Percentiles rank a stretch among this genome's conserved stretches.
Evolutionary conservation across 2,888 invertebrate species (phyloP).

Genomic region (Bembecia ichneumoniformis): DNA sequence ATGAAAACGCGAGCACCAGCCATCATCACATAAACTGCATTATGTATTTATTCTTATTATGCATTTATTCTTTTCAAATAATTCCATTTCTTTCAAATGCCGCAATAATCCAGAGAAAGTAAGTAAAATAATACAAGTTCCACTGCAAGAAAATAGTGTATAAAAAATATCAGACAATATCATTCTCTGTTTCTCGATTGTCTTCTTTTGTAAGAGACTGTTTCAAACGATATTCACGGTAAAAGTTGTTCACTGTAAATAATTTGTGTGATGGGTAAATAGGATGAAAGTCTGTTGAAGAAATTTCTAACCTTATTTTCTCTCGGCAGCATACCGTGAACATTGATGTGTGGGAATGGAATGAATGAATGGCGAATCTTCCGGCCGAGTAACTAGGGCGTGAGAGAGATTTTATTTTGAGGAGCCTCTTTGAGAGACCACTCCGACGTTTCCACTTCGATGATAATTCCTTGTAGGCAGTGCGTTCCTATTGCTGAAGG

Average conservation of each 20-base stretch:
- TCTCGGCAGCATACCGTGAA: slow-evolving; percentile 17
- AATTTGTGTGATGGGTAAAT: not conserved
- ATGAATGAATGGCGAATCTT: slow-evolving; percentile 38
- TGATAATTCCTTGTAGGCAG: slow-evolving; percentile 20
- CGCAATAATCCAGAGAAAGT: too few relatives aligned
- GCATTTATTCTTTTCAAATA: too few relatives aligned
- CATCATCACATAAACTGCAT: too few relatives aligned
- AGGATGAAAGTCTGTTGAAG: not conserved
- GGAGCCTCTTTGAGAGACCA: slow-evolving; percentile 29
- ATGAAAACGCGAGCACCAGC: too few relatives aligned
- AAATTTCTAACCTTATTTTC: not conserved
- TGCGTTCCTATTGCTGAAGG: slow-evolving; percentile 2
- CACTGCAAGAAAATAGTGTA: too few relatives aligned
- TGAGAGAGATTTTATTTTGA: slow-evolving; percentile 47
- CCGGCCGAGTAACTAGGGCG: slow-evolving; percentile 39
- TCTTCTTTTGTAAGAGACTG: not conserved
- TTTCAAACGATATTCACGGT: not conserved
- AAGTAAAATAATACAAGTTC: too few relatives aligned
- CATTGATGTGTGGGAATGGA: slow-evolving; percentile 22
- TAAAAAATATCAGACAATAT: too few relatives aligned
- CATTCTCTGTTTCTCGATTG: too few relatives aligned
- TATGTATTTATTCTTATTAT: too few relatives aligned
- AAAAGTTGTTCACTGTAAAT: not conserved
- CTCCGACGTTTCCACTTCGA: slow-evolving; percentile 33
- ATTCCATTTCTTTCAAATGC: too few relatives aligned